Evolutionary conservation across 1,140 invertebrate genomes (phyloP), one percentile per base, ranked within the genome.

Genomic region (Atta texana): DNA sequence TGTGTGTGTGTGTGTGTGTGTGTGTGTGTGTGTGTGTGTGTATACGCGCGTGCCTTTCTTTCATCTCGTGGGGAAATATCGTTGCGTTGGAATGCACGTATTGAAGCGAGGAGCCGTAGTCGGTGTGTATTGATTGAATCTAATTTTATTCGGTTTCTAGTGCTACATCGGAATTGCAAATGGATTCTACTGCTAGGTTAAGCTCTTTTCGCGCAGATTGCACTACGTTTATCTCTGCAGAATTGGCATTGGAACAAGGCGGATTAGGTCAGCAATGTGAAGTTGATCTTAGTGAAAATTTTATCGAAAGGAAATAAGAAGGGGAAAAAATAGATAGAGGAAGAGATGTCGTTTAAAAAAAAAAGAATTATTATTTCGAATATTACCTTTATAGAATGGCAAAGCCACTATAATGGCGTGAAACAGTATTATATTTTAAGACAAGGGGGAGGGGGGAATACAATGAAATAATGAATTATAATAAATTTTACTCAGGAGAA

Each of bases 101-200:
- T 84, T 74, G 24, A 81, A 24, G 31, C 44, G 49, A 34, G 28
- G 24, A 18, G 49, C 49, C 28, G 34, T 31, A 55, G 34, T 69
- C 12, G 18, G 66, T 59, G 39, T 49, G 44, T 82, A 74, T 74
- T 49, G 80, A 84, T 84, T 84, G 55, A 84, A 84, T 84, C 80
- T 61, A 74, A 39, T 84, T 74, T 84, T 74, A 84, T 84, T 75
- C 55, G 55, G 55, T 84, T 75, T 61, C 39, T 74, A 74, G 55
- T 51, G 69, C 71, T 84, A 61, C 80, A 75, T 84, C 4, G 69
- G 69, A 75, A 84, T 84, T 74, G 68, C 80, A 75, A 75, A 74
- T 74, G 18, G 16, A 44, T 63, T 34, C 44, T n/a, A 61, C 39
- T 39, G 80, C 24, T 24, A 55, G 16, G 24, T 59, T 39, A 34